Evolutionary conservation across 1,140 invertebrate genomes (phyloP).

Genomic region (Palaemon carinicauda): DNA sequence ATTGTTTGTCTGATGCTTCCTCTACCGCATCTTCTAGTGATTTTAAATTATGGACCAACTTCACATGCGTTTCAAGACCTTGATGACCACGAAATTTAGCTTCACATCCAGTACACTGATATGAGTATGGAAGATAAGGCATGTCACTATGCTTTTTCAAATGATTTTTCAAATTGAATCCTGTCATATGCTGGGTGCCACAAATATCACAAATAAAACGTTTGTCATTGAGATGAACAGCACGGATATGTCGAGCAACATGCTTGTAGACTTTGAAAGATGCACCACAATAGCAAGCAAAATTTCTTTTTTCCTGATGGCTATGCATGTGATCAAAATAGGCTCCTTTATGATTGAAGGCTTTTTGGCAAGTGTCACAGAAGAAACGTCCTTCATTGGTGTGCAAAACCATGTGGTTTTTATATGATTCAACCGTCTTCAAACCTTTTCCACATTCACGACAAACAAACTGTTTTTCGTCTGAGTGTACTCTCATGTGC

Average conservation of each 20-base stretch:
- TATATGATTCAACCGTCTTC: slow-evolving; percentile 34
- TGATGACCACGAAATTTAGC: slow-evolving; percentile 33
- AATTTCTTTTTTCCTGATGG: slow-evolving; percentile 17
- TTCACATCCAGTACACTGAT: slow-evolving; percentile 15
- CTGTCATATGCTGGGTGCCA: slow-evolving; percentile 39
- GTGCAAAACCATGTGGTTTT: slow-evolving; percentile 43
- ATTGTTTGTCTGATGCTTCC: no score
- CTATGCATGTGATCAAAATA: slow-evolving; percentile 34
- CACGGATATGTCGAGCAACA: slow-evolving; percentile 38
- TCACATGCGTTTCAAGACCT: slow-evolving; percentile 12
- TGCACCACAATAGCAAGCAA: slow-evolving; percentile 41
- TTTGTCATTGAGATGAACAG: slow-evolving; percentile 46
- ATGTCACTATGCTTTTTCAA: slow-evolving; percentile 33
- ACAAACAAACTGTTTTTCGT: slow-evolving; percentile 29
- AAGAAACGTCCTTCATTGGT: slow-evolving; percentile 37
- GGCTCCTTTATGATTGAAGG: slow-evolving; percentile 45
- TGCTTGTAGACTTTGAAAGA: slow-evolving; percentile 47
- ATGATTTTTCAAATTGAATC: slow-evolving; percentile 40
- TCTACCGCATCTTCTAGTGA: no score
- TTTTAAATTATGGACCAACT: background rate
- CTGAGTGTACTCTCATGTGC: slow-evolving; percentile 40
- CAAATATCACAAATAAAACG: slow-evolving; percentile 42
- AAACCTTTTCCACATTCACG: slow-evolving; percentile 25
- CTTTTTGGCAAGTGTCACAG: slow-evolving; percentile 28
- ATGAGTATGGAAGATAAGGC: slow-evolving; percentile 2